Percentiles rank a stretch among this genome's conserved stretches.
Evolutionary conservation across 1,140 invertebrate genomes (phyloP).

Genomic region (Heliothis subflexa): DNA sequence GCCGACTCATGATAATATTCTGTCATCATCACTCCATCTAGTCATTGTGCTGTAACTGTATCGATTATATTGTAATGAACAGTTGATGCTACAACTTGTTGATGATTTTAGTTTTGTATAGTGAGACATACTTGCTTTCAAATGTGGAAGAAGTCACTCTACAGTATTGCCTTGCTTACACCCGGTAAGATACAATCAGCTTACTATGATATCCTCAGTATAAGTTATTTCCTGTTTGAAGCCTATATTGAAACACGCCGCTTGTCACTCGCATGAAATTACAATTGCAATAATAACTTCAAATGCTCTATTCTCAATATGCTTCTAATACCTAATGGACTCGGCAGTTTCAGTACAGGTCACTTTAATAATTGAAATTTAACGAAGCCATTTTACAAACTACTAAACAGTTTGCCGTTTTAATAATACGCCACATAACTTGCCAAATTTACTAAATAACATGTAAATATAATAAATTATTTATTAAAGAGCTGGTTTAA

Average conservation of each 20-base stretch:
- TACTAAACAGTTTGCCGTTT: constrained; percentile 73
- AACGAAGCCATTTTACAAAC: constrained; percentile 75
- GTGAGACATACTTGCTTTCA: constrained; percentile 85
- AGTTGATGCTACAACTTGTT: constrained; percentile 84
- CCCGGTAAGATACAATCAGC: constrained; percentile 85
- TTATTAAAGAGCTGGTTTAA: constrained; percentile 57
- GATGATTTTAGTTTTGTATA: constrained; percentile 85
- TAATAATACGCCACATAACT: constrained; percentile 4
- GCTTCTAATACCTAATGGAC: constrained; percentile 60
- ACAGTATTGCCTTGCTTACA: constrained; percentile 86
- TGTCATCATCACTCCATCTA: constrained; percentile 79
- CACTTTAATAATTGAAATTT: constrained; percentile 64
- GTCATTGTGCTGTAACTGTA: constrained; percentile 83
- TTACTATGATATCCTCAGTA: constrained; percentile 85
- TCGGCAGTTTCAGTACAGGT: constrained; percentile 78
- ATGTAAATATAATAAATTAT: not conserved
- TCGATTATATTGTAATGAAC: constrained; percentile 80
- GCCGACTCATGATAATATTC: constrained; percentile 64
- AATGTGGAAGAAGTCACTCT: constrained; percentile 86
- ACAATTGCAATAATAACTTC: constrained; percentile 50
- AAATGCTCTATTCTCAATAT: constrained; percentile 49
- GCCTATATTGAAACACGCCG: constrained; percentile 80
- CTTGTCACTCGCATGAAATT: constrained; percentile 60
- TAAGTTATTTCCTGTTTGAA: constrained; percentile 79
- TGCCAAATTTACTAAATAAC: constrained; percentile 26